phyloP scores from a whole-genome alignment of 2,888 invertebrate genomes.

The Andricus quercusramuli region DNA sequence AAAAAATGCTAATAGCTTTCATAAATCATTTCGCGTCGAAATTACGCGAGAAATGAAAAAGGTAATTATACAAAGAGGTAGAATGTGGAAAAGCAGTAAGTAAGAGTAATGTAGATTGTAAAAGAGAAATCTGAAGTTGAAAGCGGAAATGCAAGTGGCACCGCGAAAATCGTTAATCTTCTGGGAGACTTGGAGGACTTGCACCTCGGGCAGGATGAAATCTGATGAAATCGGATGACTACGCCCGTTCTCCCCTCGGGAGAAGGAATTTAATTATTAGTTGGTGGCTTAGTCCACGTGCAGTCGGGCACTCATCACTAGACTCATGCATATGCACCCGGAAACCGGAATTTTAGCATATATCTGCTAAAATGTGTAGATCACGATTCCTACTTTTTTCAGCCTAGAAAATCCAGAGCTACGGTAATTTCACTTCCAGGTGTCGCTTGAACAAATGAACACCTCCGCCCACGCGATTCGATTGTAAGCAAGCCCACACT shows the following conservation, averaged over 20 bases:
- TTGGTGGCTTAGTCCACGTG: slow-evolving; percentile 65
- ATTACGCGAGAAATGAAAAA: not conserved
- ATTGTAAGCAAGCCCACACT: not conserved
- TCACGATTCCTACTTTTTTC: slow-evolving; percentile 31
- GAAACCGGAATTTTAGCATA: slow-evolving; percentile 62
- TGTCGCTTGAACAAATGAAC: slow-evolving; percentile 4
- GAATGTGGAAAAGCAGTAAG: not conserved
- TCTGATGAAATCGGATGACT: slow-evolving; percentile 31
- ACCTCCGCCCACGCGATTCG: not conserved
- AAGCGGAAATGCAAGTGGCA: slow-evolving; percentile 26
- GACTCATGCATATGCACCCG: slow-evolving; percentile 68
- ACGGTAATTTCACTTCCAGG: slow-evolving; percentile 49
- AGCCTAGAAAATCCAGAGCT: slow-evolving; percentile 33
- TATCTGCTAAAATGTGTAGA: slow-evolving; percentile 51
- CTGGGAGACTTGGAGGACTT: slow-evolving; percentile 17
- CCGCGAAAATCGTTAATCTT: slow-evolving; percentile 34
- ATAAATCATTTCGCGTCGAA: not conserved
- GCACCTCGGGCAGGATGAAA: slow-evolving; percentile 20
- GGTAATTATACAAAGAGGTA: slow-evolving; percentile 17
- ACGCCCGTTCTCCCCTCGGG: slow-evolving; percentile 49
- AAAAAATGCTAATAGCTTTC: not conserved
- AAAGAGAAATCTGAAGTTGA: slow-evolving; percentile 30
- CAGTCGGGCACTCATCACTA: slow-evolving; percentile 50
- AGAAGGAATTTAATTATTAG: slow-evolving; percentile 71
- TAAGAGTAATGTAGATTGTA: not conserved